A percentile compares a stretch with the other conserved stretches of the same genome.
Conservation (phyloP, 2,888 invertebrate species). For the Desoria tigrina region DNA sequence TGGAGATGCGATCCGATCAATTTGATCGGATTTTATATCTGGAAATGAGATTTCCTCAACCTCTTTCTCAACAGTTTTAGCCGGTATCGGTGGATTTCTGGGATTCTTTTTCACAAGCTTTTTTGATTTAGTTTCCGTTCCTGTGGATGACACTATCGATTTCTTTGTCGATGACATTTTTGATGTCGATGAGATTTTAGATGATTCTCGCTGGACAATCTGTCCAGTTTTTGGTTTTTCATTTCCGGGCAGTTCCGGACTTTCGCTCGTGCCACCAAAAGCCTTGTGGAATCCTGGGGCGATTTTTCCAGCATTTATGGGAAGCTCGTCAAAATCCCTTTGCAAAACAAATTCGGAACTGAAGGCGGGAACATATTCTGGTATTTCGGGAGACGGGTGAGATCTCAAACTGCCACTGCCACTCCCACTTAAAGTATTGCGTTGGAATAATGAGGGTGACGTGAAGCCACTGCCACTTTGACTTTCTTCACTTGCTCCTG, state of each 20-base stretch:
- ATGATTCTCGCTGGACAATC: too few species aligned
- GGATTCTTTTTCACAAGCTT: too few species aligned
- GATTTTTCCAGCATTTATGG: conserved; percentile 25
- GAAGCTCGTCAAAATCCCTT: conserved; percentile 36
- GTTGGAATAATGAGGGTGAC: neutral
- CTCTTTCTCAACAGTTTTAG: too few species aligned
- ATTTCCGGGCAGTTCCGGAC: too few species aligned
- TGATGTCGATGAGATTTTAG: too few species aligned
- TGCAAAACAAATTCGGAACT: conserved; percentile 24
- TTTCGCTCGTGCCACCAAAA: neutral
- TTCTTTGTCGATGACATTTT: too few species aligned
- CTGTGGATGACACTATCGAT: too few species aligned
- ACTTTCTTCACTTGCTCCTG: conserved; percentile 17
- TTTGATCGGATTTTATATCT: too few species aligned
- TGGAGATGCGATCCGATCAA: conserved; percentile 34
- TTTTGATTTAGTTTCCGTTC: too few species aligned
- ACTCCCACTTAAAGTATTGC: neutral
- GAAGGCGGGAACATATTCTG: conserved; percentile 10
- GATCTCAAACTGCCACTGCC: neutral
- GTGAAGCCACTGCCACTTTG: conserved; percentile 10
- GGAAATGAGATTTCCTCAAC: too few species aligned
- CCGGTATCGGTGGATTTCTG: too few species aligned
- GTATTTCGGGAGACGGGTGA: neutral
- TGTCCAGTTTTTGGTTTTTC: too few species aligned
- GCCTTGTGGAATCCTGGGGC: conserved; percentile 5